Conservation (phyloP, 2,797 vertebrate genomes). For the Myotis findleyi region DNA sequence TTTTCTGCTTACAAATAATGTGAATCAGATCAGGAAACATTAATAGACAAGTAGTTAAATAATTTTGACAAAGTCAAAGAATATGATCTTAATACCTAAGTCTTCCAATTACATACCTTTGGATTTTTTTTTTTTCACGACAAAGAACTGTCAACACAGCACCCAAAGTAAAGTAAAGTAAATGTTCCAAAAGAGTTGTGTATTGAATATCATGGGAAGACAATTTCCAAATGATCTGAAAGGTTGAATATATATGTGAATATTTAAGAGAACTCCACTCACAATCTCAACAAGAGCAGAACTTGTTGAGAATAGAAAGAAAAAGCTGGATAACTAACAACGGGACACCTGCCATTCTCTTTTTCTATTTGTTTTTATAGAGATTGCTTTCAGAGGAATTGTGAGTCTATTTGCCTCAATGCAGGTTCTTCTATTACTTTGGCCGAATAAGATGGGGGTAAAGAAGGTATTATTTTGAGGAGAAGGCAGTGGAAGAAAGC, state of each 20-base stretch:
- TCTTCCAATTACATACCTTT: not conserved
- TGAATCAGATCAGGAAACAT: not conserved
- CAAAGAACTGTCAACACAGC: not conserved
- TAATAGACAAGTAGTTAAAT: not conserved
- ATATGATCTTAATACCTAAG: not conserved
- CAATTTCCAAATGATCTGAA: not conserved
- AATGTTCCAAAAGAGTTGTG: not conserved
- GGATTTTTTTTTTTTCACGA: not conserved
- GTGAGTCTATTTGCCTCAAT: not conserved
- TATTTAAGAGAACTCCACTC: not conserved
- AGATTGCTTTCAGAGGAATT: slow-evolving; percentile 5
- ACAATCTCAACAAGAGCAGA: not conserved
- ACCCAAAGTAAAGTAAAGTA: not conserved
- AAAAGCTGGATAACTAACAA: not conserved
- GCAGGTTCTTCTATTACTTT: not conserved
- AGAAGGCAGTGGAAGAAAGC: not conserved
- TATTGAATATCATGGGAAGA: not conserved
- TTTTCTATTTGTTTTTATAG: not conserved
- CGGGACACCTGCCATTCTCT: not conserved
- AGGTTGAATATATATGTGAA: not conserved
- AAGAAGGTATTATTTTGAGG: not conserved
- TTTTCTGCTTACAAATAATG: not conserved
- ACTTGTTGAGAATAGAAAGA: not conserved
- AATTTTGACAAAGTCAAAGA: not conserved
- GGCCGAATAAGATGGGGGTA: fast-evolving